phyloP scores from a whole-genome alignment of 2,797 vertebrate species.

The Scyliorhinus canicula region DNA sequence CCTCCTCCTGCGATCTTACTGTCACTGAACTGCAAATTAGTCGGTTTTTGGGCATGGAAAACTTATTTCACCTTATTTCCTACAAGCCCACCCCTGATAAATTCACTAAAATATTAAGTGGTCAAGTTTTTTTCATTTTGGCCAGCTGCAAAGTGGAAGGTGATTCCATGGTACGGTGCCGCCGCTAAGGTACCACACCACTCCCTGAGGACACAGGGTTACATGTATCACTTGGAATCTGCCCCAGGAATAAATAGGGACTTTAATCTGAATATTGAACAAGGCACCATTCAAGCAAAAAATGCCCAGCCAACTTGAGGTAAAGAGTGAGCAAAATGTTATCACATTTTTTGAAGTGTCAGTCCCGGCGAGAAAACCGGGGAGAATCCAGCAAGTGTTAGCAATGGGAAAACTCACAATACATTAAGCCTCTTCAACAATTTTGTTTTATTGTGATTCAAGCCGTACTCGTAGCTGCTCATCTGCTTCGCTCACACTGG shows the following conservation, averaged over 20 bases:
- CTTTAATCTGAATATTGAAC: not conserved
- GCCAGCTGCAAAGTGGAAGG: not conserved
- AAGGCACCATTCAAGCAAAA: not conserved
- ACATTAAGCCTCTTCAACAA: no score
- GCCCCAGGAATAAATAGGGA: not conserved
- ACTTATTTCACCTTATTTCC: not conserved
- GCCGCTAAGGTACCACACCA: not conserved
- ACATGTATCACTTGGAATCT: not conserved
- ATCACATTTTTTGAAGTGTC: no score
- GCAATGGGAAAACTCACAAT: no score
- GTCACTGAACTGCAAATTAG: not conserved
- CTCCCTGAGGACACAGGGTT: not conserved
- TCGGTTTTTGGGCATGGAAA: not conserved
- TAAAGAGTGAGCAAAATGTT: no score
- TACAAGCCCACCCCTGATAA: not conserved
- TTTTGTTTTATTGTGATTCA: no score
- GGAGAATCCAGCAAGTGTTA: no score
- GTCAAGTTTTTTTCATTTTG: not conserved
- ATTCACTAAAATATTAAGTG: not conserved
- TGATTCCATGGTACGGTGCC: not conserved
- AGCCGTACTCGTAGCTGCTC: no score
- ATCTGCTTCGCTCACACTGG: no score
- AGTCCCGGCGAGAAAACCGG: no score
- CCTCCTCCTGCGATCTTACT: not conserved
- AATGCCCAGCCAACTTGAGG: not conserved